Evolutionary conservation across 2,113 vertebrate species (phyloP).

Genomic region (Zosterops pallidus): DNA sequence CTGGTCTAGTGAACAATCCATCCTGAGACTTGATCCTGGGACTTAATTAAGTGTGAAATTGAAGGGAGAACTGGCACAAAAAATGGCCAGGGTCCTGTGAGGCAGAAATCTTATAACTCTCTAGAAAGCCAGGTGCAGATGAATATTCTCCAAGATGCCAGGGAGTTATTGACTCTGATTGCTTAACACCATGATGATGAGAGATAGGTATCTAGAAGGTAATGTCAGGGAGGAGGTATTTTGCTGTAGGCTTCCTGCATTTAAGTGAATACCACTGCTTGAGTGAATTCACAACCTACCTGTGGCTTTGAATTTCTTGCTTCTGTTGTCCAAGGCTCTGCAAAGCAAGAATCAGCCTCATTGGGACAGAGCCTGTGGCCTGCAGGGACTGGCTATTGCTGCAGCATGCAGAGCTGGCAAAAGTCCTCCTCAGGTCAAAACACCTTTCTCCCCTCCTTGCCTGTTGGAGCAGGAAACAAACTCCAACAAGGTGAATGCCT

Average conservation of each 20-base stretch:
- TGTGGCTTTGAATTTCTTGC: background rate
- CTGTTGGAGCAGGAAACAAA: background rate
- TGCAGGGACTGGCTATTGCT: background rate
- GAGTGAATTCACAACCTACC: background rate
- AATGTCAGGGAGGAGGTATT: background rate
- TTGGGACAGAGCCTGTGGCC: background rate
- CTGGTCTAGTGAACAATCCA: constrained; percentile 45
- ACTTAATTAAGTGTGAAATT: constrained; percentile 56
- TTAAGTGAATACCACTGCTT: background rate
- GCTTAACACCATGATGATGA: background rate
- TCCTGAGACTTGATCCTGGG: constrained; percentile 12
- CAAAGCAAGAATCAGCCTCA: background rate
- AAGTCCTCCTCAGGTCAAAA: background rate
- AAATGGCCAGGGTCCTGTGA: background rate
- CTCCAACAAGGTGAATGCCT: background rate
- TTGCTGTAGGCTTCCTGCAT: background rate
- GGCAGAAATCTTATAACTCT: background rate
- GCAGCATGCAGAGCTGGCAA: background rate
- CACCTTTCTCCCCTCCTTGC: background rate
- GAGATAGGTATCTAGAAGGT: background rate
- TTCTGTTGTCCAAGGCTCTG: background rate
- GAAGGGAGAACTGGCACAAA: background rate
- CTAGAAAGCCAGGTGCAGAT: constrained; percentile 2
- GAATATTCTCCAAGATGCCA: constrained; percentile 3
- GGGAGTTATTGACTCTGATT: background rate